Conservation (phyloP, 2,113 vertebrate genomes). For the Toxotes chatareus region DNA sequence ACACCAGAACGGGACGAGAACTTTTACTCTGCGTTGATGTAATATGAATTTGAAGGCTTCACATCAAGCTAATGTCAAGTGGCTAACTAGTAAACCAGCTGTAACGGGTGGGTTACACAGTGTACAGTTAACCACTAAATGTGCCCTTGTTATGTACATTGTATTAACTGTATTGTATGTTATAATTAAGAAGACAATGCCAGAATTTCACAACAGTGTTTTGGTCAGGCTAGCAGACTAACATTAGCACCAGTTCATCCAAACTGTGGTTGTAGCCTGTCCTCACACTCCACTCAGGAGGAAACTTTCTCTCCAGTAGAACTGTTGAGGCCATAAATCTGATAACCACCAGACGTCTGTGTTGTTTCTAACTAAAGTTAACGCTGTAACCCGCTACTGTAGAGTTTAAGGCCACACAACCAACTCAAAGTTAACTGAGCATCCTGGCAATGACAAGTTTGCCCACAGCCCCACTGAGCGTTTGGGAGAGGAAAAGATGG, state of each 20-base stretch:
- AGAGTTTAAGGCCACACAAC: slow-evolving; percentile 59
- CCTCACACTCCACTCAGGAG: slow-evolving; percentile 30
- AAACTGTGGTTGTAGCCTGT: slow-evolving; percentile 66
- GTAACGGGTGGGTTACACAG: slow-evolving; percentile 3
- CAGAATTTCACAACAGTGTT: slow-evolving; percentile 18
- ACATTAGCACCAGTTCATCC: slow-evolving; percentile 65
- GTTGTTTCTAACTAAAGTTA: slow-evolving; percentile 15
- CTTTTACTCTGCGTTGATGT: slow-evolving; percentile 49
- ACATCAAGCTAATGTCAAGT: slow-evolving; percentile 61
- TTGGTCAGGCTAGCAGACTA: slow-evolving; percentile 45
- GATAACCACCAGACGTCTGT: not conserved
- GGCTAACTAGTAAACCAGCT: slow-evolving; percentile 44
- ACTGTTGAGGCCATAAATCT: slow-evolving; percentile 10
- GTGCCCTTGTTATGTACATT: not conserved
- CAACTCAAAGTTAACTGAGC: slow-evolving; percentile 75
- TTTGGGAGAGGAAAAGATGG: slow-evolving; percentile 40
- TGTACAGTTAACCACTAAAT: not conserved
- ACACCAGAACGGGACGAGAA: slow-evolving; percentile 31
- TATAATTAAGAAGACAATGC: not conserved
- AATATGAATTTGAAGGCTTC: slow-evolving; percentile 45
- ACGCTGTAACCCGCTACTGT: not conserved
- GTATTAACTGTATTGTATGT: not conserved
- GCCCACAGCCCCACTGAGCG: slow-evolving; percentile 46
- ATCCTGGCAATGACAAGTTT: slow-evolving; percentile 80
- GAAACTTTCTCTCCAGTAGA: slow-evolving; percentile 70